Evolutionary conservation across 2,888 invertebrate species (phyloP), one percentile per base, ranked within the genome.

Genomic region (Amphiduros pacificus): DNA sequence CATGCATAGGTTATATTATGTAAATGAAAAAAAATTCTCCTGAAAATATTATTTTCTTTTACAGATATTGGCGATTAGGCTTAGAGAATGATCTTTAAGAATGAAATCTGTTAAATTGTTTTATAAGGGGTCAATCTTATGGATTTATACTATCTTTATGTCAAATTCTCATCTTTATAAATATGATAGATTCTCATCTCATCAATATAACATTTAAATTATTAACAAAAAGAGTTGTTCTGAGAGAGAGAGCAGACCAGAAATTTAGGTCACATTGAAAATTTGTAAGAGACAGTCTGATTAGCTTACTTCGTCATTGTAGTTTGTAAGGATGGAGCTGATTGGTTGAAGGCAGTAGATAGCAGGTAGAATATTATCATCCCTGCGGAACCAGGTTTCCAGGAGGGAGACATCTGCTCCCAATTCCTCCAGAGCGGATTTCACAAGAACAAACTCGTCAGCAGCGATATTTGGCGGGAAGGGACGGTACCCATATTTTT

Each of bases 401-500:
- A 81, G 62, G 26, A 78, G 55, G 4, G 57, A 62, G 17, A 69
- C 68, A 40, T 73, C 73, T 41, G 69, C 66, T 17, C 69, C 71
- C 2, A 52, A 52, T 17, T 60, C 58, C 28, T 56, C 49, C 31
- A 78, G 63, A 1, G 69, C 69, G 1, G 53, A 53, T n/a, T 65
- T 44, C 26, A 81, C 60, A n/a, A 65, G 64, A 29, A 77, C 74
- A 66, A 74, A 77, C 56, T 76, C 76, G 0, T 66, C 55, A 28
- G 68, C 66, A 6, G 61, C 50, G 17, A 81, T 75, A 20, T 64
- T 66, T 4, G 72, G 61, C 1, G 79, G 80, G 40, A 78, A 67
- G 1, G 71, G 71, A 24, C 73, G 65, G 27, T 64, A 68, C 14
- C 80, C 79, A 66, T 81, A 79, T 58, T 76, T 77, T 66, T 80